A percentile compares a stretch with the other conserved stretches of the same genome.
Evolutionary conservation across 2,888 invertebrate species (phyloP).

Genomic region (Acrobasis repandana): DNA sequence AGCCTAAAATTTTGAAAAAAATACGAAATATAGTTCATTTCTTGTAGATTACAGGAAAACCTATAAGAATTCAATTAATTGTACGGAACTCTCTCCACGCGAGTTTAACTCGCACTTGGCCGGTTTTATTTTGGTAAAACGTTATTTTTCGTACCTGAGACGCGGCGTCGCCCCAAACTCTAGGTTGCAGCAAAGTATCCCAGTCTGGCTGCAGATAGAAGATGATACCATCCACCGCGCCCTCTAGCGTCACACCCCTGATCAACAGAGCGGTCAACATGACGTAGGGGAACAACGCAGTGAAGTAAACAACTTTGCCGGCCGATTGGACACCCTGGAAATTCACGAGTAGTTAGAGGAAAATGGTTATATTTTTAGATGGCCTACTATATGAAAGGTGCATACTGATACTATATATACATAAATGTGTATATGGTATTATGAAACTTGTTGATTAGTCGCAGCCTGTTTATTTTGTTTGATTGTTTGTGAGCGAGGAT

Average conservation of each 20-base stretch:
- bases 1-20: too few relatives aligned
- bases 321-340: conserved; percentile 91
- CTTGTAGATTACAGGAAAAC: too few relatives aligned
- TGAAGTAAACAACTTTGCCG: conserved; percentile 92
- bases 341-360: background rate
- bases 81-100: too few relatives aligned
- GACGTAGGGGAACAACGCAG: conserved; percentile 88
- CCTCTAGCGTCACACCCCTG: conserved; percentile 85
- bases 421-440: too few relatives aligned
- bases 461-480: too few relatives aligned
- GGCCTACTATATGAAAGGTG: background rate
- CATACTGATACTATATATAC: background rate
- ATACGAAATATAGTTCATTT: too few relatives aligned
- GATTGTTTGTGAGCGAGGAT: too few relatives aligned
- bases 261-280: conserved; percentile 85
- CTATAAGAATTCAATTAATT: too few relatives aligned
- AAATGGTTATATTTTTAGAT: background rate
- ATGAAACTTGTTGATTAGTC: too few relatives aligned
- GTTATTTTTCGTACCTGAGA: conserved; percentile 78
- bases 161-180: conserved; percentile 92
- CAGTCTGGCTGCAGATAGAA: conserved; percentile 90
- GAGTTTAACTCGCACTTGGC: too few relatives aligned
- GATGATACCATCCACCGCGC: conserved; percentile 87
- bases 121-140: background rate
- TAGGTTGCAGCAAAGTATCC: conserved; percentile 84